Evolutionary conservation across 2,113 vertebrate genomes (phyloP), one percentile per base, ranked within the genome.

Genomic region (Aplodontia rufa): DNA sequence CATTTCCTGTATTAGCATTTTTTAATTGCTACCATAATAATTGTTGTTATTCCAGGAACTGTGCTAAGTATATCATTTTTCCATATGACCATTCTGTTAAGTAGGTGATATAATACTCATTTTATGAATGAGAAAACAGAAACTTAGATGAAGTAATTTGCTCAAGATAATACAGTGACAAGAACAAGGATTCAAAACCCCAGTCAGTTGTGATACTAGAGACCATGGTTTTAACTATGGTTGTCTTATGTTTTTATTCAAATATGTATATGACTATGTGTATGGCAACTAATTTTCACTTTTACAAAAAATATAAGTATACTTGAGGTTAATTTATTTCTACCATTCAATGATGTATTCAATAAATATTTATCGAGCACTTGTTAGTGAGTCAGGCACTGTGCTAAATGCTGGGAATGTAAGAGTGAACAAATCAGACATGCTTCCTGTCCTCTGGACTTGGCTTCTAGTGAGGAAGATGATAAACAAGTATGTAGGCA

Each of bases 101-200:
- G 14, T 93, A 96, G 32, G 3, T 53, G n/a, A 1, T 72, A 11
- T 64, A 60, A 26, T 60, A 60, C 30, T 66, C 40, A 19, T 86
- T 66, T 89, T 90, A 75, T 84, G 91, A 82, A 42, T 83, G 37
- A 96, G 69, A 87, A 93, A 93, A 80, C 35, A n/a, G 19, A 87
- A 37, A 30, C 20, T 78, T 80, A 95, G 51, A 90, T 93, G 69
- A 87, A 93, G 49, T 95, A 47, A 83, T 71, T 93, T 94, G 26
- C 8, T 32, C 53, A 64, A 75, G 86, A 32, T 87, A 8, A 58
- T 89, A 62, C 1, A 37, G 1, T 74, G 24, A 78, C 47, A 92
- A 87, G 28, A 93, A 13, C 60, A 30, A 76, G 40, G 30, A 95
- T 93, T 87, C 72, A 82, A 68, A 68, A 76, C 6, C 51, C 2